Conservation (phyloP, 53 echinoderm and acorn worm species). For the Zoroaster sp. region DNA sequence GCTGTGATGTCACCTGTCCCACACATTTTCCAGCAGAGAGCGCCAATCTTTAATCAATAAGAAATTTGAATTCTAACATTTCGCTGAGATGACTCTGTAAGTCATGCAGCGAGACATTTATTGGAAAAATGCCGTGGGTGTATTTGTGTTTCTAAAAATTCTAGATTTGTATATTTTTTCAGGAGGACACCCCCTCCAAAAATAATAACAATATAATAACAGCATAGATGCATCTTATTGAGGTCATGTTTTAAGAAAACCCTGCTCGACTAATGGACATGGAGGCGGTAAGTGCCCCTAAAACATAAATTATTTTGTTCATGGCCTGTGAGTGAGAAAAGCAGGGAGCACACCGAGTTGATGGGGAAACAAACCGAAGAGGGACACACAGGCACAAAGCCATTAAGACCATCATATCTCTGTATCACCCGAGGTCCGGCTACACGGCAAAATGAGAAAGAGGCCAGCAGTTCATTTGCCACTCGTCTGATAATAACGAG, state of each 20-base stretch:
- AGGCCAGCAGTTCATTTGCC: neutral
- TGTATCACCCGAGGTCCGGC: neutral
- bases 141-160: too few relatives aligned
- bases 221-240: too few relatives aligned
- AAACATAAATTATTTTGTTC: neutral
- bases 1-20: neutral
- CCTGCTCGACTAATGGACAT: too few relatives aligned
- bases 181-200: too few relatives aligned
- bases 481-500: neutral
- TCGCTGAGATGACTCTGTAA: constrained; percentile 71
- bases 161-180: too few relatives aligned
- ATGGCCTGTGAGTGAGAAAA: neutral
- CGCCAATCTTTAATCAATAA: neutral
- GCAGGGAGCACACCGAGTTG: too few relatives aligned
- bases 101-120: constrained; percentile 38
- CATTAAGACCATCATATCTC: neutral
- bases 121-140: too few relatives aligned
- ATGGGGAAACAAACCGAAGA: neutral
- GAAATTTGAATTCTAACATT: neutral
- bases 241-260: too few relatives aligned
- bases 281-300: too few relatives aligned
- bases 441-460: neutral
- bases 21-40: neutral
- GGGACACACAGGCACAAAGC: neutral
- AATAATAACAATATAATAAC: too few relatives aligned